A percentile compares a stretch with the other conserved stretches of the same genome.
These are phyloP conservation scores for Epizoanthus illoricatus DNA, from an alignment of 92 coral and sea anemone species.

Conservation along the genomic window DNA sequence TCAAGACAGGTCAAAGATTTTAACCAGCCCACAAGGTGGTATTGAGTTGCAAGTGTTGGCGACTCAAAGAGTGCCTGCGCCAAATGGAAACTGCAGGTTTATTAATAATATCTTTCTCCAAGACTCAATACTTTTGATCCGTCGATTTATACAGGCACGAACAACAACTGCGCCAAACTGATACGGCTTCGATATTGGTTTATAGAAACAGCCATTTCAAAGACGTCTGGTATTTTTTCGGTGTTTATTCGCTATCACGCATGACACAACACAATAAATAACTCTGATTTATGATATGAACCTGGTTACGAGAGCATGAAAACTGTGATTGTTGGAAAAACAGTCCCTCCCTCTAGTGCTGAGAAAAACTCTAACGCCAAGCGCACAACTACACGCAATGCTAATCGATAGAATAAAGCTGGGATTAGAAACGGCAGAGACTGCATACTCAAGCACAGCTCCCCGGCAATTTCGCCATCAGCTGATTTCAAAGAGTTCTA, in stretches of 20 bases:
- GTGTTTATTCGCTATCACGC: slow-evolving; percentile 22
- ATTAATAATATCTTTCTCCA: no score
- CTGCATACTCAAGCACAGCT: slow-evolving; percentile 14
- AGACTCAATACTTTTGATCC: no score
- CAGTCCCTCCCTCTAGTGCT: not conserved
- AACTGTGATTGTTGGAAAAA: slow-evolving; percentile 34
- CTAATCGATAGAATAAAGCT: not conserved
- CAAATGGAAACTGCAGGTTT: not conserved
- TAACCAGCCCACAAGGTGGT: not conserved
- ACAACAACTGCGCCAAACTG: not conserved
- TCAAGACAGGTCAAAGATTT: slow-evolving; percentile 1
- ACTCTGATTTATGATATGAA: not conserved
- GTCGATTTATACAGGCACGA: no score
- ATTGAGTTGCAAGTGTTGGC: not conserved
- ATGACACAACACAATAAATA: slow-evolving; percentile 24
- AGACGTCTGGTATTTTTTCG: not conserved
- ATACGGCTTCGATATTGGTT: not conserved
- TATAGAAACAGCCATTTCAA: not conserved
- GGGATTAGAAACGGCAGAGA: not conserved
- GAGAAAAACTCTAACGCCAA: not conserved
- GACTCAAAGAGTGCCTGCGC: not conserved
- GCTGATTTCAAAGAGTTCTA: slow-evolving; percentile 28
- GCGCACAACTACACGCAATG: not conserved
- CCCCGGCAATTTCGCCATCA: slow-evolving; percentile 21
- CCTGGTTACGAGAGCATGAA: slow-evolving; percentile 32